These are phyloP conservation scores for Sebastes hubbsi DNA, from an alignment of 2,797 vertebrate species.

Conservation along the genomic window DNA sequence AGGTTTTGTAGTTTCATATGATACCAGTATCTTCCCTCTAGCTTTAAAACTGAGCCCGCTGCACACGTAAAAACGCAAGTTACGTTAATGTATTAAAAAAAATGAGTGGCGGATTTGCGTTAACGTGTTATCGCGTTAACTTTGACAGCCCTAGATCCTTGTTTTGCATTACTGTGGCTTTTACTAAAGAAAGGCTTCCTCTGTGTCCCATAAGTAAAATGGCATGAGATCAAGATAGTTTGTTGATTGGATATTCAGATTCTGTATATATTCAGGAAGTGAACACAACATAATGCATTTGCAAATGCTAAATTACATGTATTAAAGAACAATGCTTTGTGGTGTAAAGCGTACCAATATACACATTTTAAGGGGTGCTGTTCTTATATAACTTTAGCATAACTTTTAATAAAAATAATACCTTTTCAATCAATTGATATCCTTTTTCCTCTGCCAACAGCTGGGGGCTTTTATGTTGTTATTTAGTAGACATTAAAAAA, in stretches of 20 bases:
- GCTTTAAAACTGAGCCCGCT: no score
- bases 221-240: not conserved
- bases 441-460: not conserved
- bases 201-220: not conserved
- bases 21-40: no score
- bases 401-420: not conserved
- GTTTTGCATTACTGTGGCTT: not conserved
- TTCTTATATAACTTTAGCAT: not conserved
- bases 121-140: no score
- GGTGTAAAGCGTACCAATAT: not conserved
- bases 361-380: not conserved
- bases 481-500: not conserved
- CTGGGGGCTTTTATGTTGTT: not conserved
- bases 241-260: not conserved
- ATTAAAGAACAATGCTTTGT: not conserved
- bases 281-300: slow-evolving; percentile 1
- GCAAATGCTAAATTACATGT: not conserved
- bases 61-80: no score
- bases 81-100: no score
- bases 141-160: no score
- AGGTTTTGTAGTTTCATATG: no score
- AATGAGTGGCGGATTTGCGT: no score
- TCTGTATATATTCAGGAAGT: not conserved
- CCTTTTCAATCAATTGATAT: not conserved
- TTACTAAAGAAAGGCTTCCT: not conserved